These are phyloP conservation scores for Cathartes aura DNA, from an alignment of 2,113 vertebrate species.

Conservation along the genomic window DNA sequence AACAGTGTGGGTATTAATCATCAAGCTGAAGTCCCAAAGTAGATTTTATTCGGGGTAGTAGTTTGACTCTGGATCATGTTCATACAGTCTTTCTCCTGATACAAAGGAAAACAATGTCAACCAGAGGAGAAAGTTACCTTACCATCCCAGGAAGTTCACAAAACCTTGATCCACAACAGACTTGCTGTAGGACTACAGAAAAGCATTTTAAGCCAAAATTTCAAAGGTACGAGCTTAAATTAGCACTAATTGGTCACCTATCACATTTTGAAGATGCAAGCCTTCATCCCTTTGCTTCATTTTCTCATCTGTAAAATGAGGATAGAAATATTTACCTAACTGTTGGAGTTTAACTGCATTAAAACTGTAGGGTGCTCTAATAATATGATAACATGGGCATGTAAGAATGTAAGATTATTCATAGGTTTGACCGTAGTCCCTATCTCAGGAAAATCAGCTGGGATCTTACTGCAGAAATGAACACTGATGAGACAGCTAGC, in stretches of 20 bases:
- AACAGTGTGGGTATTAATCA: background rate
- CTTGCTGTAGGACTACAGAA: background rate
- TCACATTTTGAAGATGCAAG: background rate
- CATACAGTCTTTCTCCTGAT: background rate
- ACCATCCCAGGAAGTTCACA: background rate
- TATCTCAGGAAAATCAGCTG: background rate
- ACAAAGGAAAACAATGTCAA: background rate
- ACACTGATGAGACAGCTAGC: background rate
- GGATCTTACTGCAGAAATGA: background rate
- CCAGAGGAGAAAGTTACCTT: background rate
- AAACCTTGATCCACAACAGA: background rate
- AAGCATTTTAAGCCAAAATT: background rate
- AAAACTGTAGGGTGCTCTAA: background rate
- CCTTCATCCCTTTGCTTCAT: background rate
- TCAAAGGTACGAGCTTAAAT: background rate
- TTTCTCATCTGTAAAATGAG: background rate
- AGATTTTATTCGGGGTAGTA: background rate
- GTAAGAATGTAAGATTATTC: background rate
- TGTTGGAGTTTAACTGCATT: background rate
- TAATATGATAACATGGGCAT: background rate
- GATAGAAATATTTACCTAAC: background rate
- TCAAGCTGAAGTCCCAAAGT: background rate
- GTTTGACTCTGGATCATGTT: background rate
- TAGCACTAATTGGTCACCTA: background rate
- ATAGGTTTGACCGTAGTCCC: background rate